phyloP scores from a whole-genome alignment of 92 coral and sea anemone species.

The Epizoanthus illoricatus region DNA sequence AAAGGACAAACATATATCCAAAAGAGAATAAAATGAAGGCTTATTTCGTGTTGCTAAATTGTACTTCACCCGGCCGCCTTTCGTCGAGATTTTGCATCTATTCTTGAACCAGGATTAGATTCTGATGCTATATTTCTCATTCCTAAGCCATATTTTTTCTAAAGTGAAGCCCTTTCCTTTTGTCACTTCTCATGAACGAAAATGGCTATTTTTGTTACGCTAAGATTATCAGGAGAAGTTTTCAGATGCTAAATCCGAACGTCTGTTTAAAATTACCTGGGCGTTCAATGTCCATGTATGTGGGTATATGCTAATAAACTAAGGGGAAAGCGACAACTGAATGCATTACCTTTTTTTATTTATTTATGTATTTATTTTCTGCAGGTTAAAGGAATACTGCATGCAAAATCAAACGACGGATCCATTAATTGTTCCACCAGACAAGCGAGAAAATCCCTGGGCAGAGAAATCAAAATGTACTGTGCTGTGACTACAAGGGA shows the following conservation, averaged over 20 bases:
- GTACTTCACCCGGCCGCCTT: too few relatives aligned
- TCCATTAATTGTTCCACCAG: slow-evolving; percentile 96
- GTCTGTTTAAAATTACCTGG: not conserved
- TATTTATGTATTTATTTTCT: slow-evolving; percentile 19
- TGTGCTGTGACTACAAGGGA: slow-evolving; percentile 58
- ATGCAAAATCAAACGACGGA: slow-evolving; percentile 84
- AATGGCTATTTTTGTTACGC: not conserved
- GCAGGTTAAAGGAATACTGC: slow-evolving; percentile 90
- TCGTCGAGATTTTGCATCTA: too few relatives aligned
- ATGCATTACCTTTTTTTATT: not conserved
- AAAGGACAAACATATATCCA: not conserved
- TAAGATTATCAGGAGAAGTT: not conserved
- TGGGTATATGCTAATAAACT: not conserved
- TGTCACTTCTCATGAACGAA: not conserved
- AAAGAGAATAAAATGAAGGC: not conserved
- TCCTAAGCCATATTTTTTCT: not conserved
- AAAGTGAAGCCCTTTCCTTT: not conserved
- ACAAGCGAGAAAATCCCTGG: slow-evolving; percentile 97
- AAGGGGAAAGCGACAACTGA: not conserved
- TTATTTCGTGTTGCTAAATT: not conserved
- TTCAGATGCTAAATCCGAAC: not conserved
- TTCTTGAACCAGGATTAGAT: not conserved
- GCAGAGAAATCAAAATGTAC: slow-evolving; percentile 97
- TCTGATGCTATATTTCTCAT: not conserved
- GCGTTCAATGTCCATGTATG: slow-evolving; percentile 10